A percentile compares a stretch with the other conserved stretches of the same genome.
Conservation (phyloP, 2,797 vertebrate species). For the Triplophysa bombifrons region DNA sequence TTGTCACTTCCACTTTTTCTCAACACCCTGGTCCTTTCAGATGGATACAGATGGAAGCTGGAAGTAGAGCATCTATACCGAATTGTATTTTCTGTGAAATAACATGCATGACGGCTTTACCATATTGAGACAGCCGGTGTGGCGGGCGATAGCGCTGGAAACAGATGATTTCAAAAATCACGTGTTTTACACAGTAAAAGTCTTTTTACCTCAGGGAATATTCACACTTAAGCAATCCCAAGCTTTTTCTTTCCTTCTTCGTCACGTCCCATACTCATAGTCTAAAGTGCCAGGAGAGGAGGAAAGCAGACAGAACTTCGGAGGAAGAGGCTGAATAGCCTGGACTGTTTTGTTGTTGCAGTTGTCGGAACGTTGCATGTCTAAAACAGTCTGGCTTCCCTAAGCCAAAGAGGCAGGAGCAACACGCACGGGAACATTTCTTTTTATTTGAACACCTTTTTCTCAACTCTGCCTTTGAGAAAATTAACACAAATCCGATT, state of each 20-base stretch:
- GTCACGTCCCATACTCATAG: slow-evolving; percentile 12
- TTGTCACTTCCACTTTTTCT: slow-evolving; percentile 76
- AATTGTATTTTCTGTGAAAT: slow-evolving; percentile 72
- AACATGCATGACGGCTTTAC: slow-evolving; percentile 63
- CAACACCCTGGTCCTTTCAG: slow-evolving; percentile 50
- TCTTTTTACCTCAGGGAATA: slow-evolving; percentile 31
- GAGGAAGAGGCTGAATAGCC: slow-evolving; percentile 7
- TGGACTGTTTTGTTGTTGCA: slow-evolving; percentile 30
- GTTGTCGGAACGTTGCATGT: slow-evolving; percentile 50
- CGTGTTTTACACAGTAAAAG: slow-evolving; percentile 49
- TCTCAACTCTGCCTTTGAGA: slow-evolving; percentile 13
- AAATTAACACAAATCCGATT: neutral
- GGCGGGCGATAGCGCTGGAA: slow-evolving; percentile 29
- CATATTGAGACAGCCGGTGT: slow-evolving; percentile 62
- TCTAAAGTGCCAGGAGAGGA: slow-evolving; percentile 15
- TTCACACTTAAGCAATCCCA: slow-evolving; percentile 19
- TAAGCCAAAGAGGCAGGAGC: neutral
- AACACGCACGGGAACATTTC: slow-evolving; percentile 7
- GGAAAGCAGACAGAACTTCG: neutral
- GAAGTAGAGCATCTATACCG: slow-evolving; percentile 52
- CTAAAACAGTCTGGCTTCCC: neutral
- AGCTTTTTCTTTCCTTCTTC: neutral
- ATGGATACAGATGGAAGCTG: slow-evolving; percentile 36
- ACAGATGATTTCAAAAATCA: slow-evolving; percentile 55
- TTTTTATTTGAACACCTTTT: slow-evolving; percentile 39